These are phyloP conservation scores for Sphaeramia orbicularis DNA, from an alignment of 2,797 vertebrate genomes.

Conservation along the genomic window DNA sequence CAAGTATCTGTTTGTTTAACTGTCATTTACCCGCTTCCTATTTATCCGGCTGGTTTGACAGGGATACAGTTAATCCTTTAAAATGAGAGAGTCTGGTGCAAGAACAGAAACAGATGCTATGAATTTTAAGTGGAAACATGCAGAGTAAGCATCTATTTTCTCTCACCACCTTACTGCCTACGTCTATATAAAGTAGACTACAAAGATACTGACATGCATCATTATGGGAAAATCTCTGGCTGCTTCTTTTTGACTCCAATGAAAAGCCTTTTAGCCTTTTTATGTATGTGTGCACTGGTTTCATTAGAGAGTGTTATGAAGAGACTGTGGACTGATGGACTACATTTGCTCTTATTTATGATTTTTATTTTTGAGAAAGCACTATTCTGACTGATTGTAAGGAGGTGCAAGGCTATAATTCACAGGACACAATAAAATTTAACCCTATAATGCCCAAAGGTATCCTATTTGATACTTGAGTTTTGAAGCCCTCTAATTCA, in stretches of 20 bases:
- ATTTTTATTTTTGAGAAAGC: too few species aligned
- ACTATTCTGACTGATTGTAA: too few species aligned
- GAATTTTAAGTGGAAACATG: background rate
- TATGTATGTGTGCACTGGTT: background rate
- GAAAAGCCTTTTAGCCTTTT: slow-evolving; percentile 26
- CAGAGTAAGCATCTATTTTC: slow-evolving; percentile 24
- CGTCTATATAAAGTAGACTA: slow-evolving; percentile 38
- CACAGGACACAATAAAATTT: too few species aligned
- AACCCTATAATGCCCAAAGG: too few species aligned
- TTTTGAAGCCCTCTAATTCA: too few species aligned
- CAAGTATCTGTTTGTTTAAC: too few species aligned
- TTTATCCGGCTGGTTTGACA: background rate
- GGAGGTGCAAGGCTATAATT: too few species aligned
- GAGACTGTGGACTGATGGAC: too few species aligned
- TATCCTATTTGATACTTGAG: too few species aligned
- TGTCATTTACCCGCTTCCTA: background rate
- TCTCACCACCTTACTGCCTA: slow-evolving; percentile 23
- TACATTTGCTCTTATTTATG: too few species aligned
- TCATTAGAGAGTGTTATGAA: too few species aligned
- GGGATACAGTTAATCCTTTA: background rate
- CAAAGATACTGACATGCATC: slow-evolving; percentile 61
- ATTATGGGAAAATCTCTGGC: slow-evolving; percentile 62
- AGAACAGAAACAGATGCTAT: background rate
- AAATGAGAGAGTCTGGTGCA: too few species aligned
- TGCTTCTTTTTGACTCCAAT: slow-evolving; percentile 46